Conservation (phyloP, 1,140 invertebrate species). For the Halesus radiatus region DNA sequence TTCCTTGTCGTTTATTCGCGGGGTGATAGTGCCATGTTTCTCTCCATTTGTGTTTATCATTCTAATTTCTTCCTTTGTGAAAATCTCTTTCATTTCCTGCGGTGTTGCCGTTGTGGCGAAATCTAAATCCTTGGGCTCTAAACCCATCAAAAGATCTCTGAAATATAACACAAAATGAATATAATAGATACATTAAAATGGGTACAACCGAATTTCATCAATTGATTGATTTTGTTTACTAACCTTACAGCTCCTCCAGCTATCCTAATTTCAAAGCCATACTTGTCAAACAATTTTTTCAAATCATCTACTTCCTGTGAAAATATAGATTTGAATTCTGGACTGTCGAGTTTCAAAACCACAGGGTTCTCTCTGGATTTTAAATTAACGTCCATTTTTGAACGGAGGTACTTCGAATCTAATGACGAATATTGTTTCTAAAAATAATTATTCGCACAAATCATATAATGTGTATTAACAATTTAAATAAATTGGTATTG, state of each 20-base stretch:
- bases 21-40: constrained; percentile 98
- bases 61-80: constrained; percentile 85
- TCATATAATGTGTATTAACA: no score
- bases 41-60: constrained; percentile 96
- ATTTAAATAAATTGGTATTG: constrained; percentile 58
- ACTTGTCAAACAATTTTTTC: constrained; percentile 81
- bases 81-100: constrained; percentile 96
- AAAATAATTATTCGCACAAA: constrained; percentile 47
- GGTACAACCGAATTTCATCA: background rate
- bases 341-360: constrained; percentile 77
- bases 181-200: no score
- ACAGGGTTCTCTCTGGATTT: constrained; percentile 75
- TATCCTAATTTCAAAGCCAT: constrained; percentile 90
- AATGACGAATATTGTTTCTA: constrained; percentile 61
- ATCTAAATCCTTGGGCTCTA: constrained; percentile 92
- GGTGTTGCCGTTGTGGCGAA: constrained; percentile 98
- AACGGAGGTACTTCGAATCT: constrained; percentile 19
- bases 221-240: background rate
- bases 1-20: constrained; percentile 94
- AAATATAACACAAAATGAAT: background rate
- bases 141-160: constrained; percentile 93
- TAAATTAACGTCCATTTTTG: constrained; percentile 64
- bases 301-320: constrained; percentile 83
- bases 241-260: constrained; percentile 93
- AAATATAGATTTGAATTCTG: constrained; percentile 86